A percentile compares a stretch with the other conserved stretches of the same genome.
Conservation (phyloP, 2,888 invertebrate genomes). For the Cephus pulcher region DNA sequence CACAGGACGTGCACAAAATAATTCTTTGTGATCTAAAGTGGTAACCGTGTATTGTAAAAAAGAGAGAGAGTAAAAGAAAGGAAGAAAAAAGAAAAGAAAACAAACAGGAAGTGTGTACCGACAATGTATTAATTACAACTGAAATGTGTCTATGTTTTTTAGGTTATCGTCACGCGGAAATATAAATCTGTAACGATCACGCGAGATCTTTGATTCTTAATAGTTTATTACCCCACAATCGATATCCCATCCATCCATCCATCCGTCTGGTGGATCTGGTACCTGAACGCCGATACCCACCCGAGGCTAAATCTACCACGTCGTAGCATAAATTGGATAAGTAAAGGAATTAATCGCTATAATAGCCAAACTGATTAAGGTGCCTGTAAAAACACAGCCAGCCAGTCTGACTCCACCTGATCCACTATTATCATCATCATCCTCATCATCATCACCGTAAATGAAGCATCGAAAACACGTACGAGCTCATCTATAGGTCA, state of each 20-base stretch:
- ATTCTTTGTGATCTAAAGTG: constrained; percentile 25
- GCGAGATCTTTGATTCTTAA: neutral
- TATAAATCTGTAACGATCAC: constrained; percentile 23
- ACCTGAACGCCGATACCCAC: no score
- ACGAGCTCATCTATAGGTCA: constrained; percentile 32
- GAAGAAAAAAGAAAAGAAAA: constrained; percentile 2
- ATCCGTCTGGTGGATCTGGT: no score
- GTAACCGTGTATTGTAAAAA: constrained; percentile 25
- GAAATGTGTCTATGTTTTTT: constrained; percentile 39
- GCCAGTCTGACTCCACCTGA: no score
- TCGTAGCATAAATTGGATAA: no score
- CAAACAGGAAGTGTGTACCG: neutral
- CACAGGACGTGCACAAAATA: constrained; percentile 52
- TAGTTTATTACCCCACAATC: no score
- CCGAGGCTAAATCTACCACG: no score
- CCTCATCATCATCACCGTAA: no score
- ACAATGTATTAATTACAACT: constrained; percentile 17
- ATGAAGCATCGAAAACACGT: neutral
- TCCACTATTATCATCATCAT: no score
- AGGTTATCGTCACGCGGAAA: constrained; percentile 36
- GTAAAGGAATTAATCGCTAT: no score
- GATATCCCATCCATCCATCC: no score
- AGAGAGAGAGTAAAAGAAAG: neutral
- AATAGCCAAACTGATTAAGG: no score
- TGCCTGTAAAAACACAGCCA: no score